Evolutionary conservation across 2,888 invertebrate species (phyloP), one percentile per base, ranked within the genome.

Genomic region (Cerceris ruficornis): DNA sequence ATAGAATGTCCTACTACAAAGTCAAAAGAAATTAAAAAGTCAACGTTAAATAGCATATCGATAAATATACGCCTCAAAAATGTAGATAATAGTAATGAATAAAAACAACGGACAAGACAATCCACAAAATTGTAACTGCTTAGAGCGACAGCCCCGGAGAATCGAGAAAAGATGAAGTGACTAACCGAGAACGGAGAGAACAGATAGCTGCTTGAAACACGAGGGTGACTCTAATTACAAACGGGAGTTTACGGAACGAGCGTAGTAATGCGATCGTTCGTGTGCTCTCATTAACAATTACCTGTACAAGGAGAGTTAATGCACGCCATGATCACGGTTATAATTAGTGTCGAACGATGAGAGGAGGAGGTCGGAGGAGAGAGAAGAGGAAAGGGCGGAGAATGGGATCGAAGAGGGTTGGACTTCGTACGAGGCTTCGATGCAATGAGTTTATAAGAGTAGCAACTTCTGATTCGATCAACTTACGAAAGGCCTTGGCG

Each of bases 271-370:
- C 83, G 85, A 89, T 87, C 84, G 81, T 80, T 83, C 82, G 79
- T 76, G 79, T 76, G 82, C 80, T 83, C 86, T 85, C 88, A 86
- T 88, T 89, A 89, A 88, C 86, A 86, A 89, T 86, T 86, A 86
- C 83, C 78, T 77, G 85, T 81, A 83, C 82, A 85, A 87, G 86
- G 83, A 86, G 85, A 89, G 82, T 81, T 86, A 86, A 86, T 83
- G 84, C 86, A 70, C 81, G 81, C 72, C 81, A 83, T 84, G 87
- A 89, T 88, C 88, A 85, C 81, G 85, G 81, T 87, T 86, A 89
- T 89, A 89, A 89, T 89, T 89, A 89, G 87, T 84, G 73, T 75
- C 75, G 75, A 73, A 77, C 79, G 60, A 59, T 58, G 42, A 60
- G 54, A 13, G 69, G 57, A 17, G 28, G 58, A 7, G 61, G 49